These are phyloP conservation scores for Invenusta paracnida DNA, from an alignment of 2,888 invertebrate species.

Conservation along the genomic window DNA sequence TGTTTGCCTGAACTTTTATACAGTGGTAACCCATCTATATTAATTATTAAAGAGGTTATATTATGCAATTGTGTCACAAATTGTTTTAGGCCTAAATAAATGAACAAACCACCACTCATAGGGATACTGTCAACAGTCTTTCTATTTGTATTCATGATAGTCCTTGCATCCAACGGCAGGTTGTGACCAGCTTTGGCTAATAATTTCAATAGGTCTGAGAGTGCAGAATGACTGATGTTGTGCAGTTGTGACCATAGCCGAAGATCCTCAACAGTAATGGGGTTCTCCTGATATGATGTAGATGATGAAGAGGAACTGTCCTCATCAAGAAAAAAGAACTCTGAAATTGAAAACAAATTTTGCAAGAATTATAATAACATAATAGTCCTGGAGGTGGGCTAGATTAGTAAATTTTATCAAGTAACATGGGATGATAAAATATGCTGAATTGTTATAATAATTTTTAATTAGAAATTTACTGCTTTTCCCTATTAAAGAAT, in stretches of 20 bases:
- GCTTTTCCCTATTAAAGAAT: no score
- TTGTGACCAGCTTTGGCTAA: not conserved
- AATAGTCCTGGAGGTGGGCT: no score
- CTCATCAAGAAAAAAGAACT: not conserved
- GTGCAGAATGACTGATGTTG: conserved; percentile 14
- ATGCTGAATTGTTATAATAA: no score
- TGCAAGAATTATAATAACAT: no score
- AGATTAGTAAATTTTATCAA: no score
- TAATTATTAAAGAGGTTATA: not conserved
- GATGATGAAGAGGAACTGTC: not conserved
- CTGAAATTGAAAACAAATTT: not conserved
- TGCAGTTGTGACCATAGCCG: not conserved
- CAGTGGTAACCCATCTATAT: not conserved
- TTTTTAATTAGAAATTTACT: no score
- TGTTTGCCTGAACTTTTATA: not conserved
- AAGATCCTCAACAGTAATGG: not conserved
- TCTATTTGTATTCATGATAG: not conserved
- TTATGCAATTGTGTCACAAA: not conserved
- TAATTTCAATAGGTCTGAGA: not conserved
- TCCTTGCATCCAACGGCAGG: not conserved
- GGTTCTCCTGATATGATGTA: not conserved
- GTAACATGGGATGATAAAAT: no score
- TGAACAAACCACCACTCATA: not conserved
- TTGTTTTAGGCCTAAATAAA: not conserved
- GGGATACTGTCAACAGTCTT: not conserved